Evolutionary conservation across 2,797 vertebrate genomes (phyloP).

Genomic region (Harpagifer antarcticus): DNA sequence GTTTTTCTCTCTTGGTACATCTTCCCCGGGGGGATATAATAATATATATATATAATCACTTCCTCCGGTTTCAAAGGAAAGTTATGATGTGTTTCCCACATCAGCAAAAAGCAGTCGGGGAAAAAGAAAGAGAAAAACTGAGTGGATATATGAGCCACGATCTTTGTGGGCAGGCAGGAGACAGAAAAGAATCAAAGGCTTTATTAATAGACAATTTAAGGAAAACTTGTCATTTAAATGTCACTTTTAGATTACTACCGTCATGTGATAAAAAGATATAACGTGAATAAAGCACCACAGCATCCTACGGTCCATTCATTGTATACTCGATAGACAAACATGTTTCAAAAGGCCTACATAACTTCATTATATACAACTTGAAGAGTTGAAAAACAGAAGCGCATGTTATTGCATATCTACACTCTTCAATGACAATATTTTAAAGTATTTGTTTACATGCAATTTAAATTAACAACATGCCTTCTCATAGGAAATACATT

Average conservation of each 20-base stretch:
- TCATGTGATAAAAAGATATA: not conserved
- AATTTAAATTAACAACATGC: not conserved
- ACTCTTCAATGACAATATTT: not conserved
- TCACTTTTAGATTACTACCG: not conserved
- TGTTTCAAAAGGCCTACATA: not conserved
- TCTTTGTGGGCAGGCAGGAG: no score
- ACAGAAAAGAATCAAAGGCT: no score
- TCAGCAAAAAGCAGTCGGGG: slow-evolving; percentile 9
- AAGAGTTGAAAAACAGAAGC: not conserved
- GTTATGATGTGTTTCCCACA: slow-evolving; percentile 12
- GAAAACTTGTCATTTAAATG: no score
- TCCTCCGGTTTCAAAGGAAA: slow-evolving; percentile 19
- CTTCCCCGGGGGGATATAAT: not conserved
- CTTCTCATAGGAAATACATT: not conserved
- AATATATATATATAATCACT: not conserved
- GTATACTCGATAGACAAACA: not conserved
- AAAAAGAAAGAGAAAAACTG: no score
- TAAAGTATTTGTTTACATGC: not conserved
- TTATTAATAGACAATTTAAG: no score
- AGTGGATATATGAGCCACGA: no score
- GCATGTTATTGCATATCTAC: not conserved
- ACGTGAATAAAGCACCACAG: not conserved
- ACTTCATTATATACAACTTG: not conserved
- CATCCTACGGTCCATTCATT: not conserved
- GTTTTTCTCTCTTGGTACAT: slow-evolving; percentile 5